Evolutionary conservation across 2,113 vertebrate genomes (phyloP), one percentile per base, ranked within the genome.

Genomic region (Triplophysa tibetana): DNA sequence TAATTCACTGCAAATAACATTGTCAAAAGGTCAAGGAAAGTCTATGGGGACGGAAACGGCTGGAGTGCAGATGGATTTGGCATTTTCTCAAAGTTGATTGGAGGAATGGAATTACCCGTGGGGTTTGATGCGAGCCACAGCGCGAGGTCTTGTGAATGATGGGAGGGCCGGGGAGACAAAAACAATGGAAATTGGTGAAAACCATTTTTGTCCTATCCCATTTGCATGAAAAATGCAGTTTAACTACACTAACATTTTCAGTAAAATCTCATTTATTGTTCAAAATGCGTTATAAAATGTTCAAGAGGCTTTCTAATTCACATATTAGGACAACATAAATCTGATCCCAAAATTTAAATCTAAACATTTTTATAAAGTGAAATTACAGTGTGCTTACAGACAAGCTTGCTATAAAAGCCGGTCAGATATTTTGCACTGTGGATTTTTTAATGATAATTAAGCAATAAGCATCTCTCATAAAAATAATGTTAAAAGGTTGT

Each of bases 1-100:
- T 63, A 75, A 75, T 75, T 41, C 58, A 48, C 29, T 63, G 73
- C 6, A 62, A 75, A 75, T 63, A 63, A 24, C 73, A 75, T 41
- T 50, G 73, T 63, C 73, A 26, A 1, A 23, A 75, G 73, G 73
- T 75, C 38, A 75, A 60, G 50, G 72, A 19, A 45, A 60, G 38
- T 63, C 73, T 50, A 17, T 50, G 23, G 60, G 60, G 60, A 75
- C 17, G 5, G 41, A 75, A 75, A 63, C 58, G 73, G 21, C 73
- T 62, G 48, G 41, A 50, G 60, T 63, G 73, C 58, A 26, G 58
- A 75, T 75, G 56, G 58, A 75, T 63, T 63, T 75, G 73, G 21
- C 60, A 0, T 63, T 63, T 21, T 75, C 60, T 62, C 58, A 48
- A 63, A 75, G 58, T 23, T 75, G 73, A 75, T 63, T 60, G 29